Conservation (phyloP, 2,797 vertebrate species). For the Myotis planiceps region DNA sequence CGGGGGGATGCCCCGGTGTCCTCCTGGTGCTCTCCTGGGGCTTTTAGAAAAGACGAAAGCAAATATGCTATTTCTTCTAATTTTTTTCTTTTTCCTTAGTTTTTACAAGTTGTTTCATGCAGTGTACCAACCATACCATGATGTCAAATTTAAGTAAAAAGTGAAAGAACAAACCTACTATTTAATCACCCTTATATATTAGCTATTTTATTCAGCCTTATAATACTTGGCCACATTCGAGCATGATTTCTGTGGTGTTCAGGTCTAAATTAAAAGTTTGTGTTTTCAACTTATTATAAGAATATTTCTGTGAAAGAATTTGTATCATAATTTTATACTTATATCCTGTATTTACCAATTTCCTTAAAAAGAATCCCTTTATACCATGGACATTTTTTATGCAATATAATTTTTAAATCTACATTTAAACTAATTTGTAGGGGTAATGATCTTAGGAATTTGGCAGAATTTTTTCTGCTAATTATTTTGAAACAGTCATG, state of each 20-base stretch:
- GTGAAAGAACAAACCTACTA: neutral
- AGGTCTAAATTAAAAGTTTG: neutral
- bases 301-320: neutral
- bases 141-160: constrained; percentile 2
- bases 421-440: neutral
- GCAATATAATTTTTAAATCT: neutral
- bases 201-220: neutral
- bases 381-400: neutral
- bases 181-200: neutral
- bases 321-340: neutral
- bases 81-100: neutral
- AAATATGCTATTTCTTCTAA: neutral
- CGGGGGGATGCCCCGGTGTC: neutral
- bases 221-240: neutral
- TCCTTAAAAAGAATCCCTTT: neutral
- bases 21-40: neutral
- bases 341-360: neutral
- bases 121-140: neutral
- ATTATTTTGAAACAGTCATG: neutral
- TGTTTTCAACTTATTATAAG: neutral
- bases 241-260: neutral
- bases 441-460: neutral
- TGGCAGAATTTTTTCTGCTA: neutral
- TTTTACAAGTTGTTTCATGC: neutral
- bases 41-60: neutral